These are phyloP conservation scores for Thomomys bottae DNA, from an alignment of 2,113 vertebrate species.

Conservation along the genomic window DNA sequence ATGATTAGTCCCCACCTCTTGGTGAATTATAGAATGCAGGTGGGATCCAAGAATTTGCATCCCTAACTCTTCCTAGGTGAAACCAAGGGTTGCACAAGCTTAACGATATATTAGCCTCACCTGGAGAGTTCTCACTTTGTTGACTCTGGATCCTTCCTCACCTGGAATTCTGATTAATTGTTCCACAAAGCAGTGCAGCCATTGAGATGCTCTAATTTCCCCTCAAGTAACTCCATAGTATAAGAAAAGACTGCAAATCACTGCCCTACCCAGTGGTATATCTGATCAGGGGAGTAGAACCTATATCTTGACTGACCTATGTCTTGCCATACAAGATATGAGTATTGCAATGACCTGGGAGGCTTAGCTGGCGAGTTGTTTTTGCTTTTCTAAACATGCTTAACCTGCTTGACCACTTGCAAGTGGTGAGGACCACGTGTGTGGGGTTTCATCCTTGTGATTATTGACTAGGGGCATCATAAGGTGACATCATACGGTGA, in stretches of 20 bases:
- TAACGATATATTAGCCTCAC: background rate
- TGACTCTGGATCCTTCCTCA: background rate
- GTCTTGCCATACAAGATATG: background rate
- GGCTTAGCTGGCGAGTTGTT: too few species aligned
- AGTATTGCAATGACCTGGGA: too few species aligned
- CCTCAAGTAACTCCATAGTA: background rate
- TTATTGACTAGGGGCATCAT: too few species aligned
- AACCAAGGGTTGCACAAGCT: background rate
- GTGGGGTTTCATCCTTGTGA: too few species aligned
- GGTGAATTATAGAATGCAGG: background rate
- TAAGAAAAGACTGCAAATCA: background rate
- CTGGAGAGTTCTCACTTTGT: background rate
- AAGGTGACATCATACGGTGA: too few species aligned
- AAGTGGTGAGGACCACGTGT: too few species aligned
- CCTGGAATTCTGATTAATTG: background rate
- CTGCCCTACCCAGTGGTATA: background rate
- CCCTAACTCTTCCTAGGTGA: background rate
- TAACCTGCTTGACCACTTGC: too few species aligned
- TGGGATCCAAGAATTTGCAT: background rate
- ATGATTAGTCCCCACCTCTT: background rate
- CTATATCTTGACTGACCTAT: background rate
- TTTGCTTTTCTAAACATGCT: too few species aligned
- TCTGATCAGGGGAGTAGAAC: background rate
- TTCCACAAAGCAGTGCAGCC: background rate
- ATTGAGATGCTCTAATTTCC: background rate